Evolutionary conservation across 2,113 vertebrate genomes (phyloP).

Genomic region (Podocnemis expansa): DNA sequence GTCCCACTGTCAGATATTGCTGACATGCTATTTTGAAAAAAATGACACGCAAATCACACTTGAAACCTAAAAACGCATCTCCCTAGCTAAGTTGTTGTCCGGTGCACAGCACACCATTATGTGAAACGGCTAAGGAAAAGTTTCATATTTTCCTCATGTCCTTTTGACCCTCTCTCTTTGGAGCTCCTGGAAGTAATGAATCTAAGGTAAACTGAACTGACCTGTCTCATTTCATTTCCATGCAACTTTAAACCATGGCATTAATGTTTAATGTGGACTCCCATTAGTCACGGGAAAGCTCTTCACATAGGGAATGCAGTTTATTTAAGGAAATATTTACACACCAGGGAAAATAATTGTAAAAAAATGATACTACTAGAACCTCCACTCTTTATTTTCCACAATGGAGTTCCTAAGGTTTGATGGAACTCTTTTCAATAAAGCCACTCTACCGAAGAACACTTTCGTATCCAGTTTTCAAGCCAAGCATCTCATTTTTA

Average conservation of each 20-base stretch:
- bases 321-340: neutral
- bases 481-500: neutral
- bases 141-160: neutral
- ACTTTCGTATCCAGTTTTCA: neutral
- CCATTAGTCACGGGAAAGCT: constrained; percentile 34
- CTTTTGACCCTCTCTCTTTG: constrained; percentile 32
- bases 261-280: constrained; percentile 74
- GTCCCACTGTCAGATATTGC: accelerated
- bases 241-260: constrained; percentile 63
- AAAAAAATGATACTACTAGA: accelerated
- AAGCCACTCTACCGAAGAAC: neutral
- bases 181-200: constrained; percentile 58
- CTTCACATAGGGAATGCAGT: constrained; percentile 14
- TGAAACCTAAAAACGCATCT: neutral
- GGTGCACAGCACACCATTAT: neutral
- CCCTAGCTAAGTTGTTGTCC: neutral
- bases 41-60: neutral
- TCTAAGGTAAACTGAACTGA: constrained; percentile 77
- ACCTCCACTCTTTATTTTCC: neutral
- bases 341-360: neutral
- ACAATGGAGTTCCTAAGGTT: neutral
- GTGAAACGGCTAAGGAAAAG: neutral
- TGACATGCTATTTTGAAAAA: neutral
- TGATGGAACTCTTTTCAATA: neutral
- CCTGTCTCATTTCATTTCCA: constrained; percentile 72